These are phyloP conservation scores for Apis cerana DNA, from an alignment of 1,140 invertebrate genomes.

Conservation along the genomic window DNA sequence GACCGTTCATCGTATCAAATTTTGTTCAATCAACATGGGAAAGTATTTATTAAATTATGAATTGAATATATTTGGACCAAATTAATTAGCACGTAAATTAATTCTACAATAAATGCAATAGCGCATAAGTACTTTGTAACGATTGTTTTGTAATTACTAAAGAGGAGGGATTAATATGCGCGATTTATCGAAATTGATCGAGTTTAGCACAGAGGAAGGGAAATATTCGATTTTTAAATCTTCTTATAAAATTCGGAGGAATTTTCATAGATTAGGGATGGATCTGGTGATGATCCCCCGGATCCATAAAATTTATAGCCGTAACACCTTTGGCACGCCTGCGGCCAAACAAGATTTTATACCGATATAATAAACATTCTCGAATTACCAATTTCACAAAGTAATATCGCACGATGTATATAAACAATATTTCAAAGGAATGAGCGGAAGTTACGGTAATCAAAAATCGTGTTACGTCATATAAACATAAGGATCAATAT, in stretches of 20 bases:
- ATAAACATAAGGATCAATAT: neutral
- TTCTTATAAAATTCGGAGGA: neutral
- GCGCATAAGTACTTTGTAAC: too few species aligned
- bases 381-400: neutral
- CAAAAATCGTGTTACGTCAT: too few species aligned
- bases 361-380: neutral
- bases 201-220: neutral
- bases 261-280: neutral
- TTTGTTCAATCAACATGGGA: too few species aligned
- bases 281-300: neutral
- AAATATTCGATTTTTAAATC: neutral
- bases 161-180: too few species aligned
- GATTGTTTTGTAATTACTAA: too few species aligned
- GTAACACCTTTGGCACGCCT: neutral
- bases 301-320: neutral
- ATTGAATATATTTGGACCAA: too few species aligned
- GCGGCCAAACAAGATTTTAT: neutral
- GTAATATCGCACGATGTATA: too few species aligned
- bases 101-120: too few species aligned
- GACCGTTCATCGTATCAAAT: too few species aligned
- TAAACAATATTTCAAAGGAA: neutral
- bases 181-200: too few species aligned
- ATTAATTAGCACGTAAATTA: too few species aligned
- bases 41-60: too few species aligned
- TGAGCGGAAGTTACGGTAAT: neutral